Evolutionary conservation across 2,797 vertebrate species (phyloP).

Genomic region (Scleropages formosus): DNA sequence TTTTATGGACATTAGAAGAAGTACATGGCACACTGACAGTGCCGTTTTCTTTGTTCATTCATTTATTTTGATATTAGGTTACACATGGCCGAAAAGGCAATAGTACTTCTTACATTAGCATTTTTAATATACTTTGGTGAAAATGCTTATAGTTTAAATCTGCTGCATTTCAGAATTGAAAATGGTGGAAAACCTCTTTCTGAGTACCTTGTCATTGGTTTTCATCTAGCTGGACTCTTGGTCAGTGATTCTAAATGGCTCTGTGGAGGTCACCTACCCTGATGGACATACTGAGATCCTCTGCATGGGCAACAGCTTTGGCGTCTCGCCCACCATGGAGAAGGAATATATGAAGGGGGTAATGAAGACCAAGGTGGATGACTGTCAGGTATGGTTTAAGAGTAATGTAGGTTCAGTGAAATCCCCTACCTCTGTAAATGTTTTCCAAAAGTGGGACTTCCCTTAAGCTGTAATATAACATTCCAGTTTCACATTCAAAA

Average conservation of each 20-base stretch:
- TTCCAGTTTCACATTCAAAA: background rate
- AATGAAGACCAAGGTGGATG: conserved; percentile 99
- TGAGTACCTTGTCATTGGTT: background rate
- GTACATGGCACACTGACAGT: too few relatives aligned
- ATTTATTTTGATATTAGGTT: too few relatives aligned
- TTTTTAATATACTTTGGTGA: too few relatives aligned
- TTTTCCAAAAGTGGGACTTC: background rate
- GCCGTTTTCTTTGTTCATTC: too few relatives aligned
- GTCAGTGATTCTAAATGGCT: conserved; percentile 98
- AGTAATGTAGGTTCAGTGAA: background rate
- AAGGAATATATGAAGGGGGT: conserved; percentile 98
- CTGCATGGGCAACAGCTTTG: conserved; percentile 99
- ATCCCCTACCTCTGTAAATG: background rate
- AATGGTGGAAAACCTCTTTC: background rate
- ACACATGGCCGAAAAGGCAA: too few relatives aligned
- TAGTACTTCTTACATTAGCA: too few relatives aligned
- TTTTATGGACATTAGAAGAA: background rate
- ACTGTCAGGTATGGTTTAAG: conserved; percentile 84
- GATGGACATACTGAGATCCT: conserved; percentile 90
- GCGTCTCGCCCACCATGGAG: conserved; percentile 96
- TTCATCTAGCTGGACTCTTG: conserved; percentile 90
- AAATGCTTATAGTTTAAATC: too few relatives aligned
- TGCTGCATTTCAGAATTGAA: background rate
- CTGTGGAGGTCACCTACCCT: conserved; percentile 92
- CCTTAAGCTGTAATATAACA: too few relatives aligned